A percentile compares a stretch with the other conserved stretches of the same genome.
Evolutionary conservation across 64 coral and sea anemone genomes (phyloP).

Genomic region (Exaiptasia diaphana): DNA sequence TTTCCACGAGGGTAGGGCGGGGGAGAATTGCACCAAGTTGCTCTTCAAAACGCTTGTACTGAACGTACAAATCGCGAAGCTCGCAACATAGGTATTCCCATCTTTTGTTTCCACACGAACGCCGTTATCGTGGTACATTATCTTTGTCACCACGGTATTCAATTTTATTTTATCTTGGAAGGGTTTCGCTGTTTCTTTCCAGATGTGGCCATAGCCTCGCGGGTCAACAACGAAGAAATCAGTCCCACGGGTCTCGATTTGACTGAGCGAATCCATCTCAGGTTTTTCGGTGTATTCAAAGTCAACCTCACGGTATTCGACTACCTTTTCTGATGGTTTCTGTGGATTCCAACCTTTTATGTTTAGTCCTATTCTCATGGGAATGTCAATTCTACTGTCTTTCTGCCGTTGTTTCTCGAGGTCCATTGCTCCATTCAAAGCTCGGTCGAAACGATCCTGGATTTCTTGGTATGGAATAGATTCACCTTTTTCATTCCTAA

Average conservation of each 20-base stretch:
- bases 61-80: conserved; percentile 56
- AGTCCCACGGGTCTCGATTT: neutral
- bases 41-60: conserved; percentile 57
- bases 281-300: conserved; percentile 54
- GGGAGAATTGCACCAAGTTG: conserved; percentile 25
- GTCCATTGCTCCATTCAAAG: neutral
- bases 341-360: conserved; percentile 36
- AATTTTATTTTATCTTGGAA: conserved; percentile 24
- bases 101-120: conserved; percentile 18
- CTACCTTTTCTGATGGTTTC: conserved; percentile 32
- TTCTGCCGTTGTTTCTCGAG: neutral
- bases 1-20: conserved; percentile 56
- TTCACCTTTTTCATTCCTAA: conserved; percentile 29
- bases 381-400: neutral
- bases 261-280: conserved; percentile 24
- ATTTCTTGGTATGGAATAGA: conserved; percentile 7
- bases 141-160: conserved; percentile 40
- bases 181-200: conserved; percentile 28
- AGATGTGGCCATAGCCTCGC: conserved; percentile 60
- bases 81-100: neutral
- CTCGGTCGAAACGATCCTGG: neutral
- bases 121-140: neutral
- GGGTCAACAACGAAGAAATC: conserved; percentile 68
- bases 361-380: conserved; percentile 5
- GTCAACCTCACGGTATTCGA: conserved; percentile 54